Evolutionary conservation across 2,113 vertebrate genomes (phyloP).

Genomic region (Chunga burmeisteri): DNA sequence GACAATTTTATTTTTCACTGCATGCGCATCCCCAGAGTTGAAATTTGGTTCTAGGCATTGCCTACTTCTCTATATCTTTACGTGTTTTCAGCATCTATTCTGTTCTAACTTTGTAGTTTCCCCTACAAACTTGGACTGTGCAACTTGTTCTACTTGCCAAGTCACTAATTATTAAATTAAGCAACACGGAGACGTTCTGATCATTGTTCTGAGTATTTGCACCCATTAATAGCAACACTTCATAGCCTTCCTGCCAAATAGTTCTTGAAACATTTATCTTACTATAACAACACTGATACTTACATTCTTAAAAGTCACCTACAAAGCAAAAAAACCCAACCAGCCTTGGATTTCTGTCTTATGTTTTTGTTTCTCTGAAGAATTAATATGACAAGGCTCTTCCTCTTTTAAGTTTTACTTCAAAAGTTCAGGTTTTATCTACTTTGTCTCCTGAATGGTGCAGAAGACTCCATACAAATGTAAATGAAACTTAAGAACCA

Average conservation of each 20-base stretch:
- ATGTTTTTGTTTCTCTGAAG: neutral
- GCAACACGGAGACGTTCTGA: neutral
- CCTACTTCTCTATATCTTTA: neutral
- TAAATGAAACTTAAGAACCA: neutral
- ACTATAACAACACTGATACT: neutral
- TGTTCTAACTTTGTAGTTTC: neutral
- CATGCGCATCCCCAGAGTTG: neutral
- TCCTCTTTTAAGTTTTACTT: neutral
- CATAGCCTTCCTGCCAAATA: neutral
- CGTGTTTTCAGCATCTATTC: neutral
- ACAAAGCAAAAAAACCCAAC: neutral
- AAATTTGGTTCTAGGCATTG: neutral
- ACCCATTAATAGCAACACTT: neutral
- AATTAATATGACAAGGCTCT: neutral
- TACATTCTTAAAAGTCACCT: neutral
- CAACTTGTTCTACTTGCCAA: neutral
- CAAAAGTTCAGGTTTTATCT: neutral
- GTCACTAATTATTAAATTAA: neutral
- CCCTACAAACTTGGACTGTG: neutral
- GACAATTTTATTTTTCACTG: neutral
- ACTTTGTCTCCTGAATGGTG: neutral
- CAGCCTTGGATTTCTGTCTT: neutral
- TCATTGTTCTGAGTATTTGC: neutral
- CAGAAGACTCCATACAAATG: neutral
- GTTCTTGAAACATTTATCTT: neutral